These are phyloP conservation scores for Tribolium freemani DNA, from an alignment of 2,888 invertebrate species.

Conservation along the genomic window DNA sequence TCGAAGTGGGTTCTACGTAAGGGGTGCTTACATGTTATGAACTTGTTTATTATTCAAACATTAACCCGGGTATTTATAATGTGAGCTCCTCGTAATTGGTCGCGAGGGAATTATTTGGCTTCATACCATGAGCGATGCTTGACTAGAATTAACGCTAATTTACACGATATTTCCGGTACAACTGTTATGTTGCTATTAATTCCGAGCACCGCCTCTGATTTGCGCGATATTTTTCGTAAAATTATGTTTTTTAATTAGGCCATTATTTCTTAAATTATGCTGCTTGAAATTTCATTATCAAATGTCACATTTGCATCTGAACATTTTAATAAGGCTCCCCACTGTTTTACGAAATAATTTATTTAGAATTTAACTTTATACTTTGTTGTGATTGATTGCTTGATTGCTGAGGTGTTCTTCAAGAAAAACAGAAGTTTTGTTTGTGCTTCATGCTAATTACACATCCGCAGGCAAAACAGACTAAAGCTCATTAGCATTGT, in stretches of 20 bases:
- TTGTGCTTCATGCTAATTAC: background rate
- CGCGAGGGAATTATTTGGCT: conserved; percentile 16
- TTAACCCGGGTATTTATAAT: conserved; percentile 26
- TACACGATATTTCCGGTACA: background rate
- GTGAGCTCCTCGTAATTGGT: conserved; percentile 15
- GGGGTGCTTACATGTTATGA: conserved; percentile 42
- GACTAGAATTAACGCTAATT: background rate
- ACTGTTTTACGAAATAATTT: background rate
- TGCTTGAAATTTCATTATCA: background rate
- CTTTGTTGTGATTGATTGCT: no score
- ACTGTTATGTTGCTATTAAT: background rate
- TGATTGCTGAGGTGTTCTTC: background rate
- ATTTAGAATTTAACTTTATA: background rate
- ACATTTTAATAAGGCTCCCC: background rate
- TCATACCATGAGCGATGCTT: background rate
- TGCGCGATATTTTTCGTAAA: background rate
- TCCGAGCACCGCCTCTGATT: background rate
- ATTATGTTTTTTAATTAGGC: background rate
- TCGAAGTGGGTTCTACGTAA: conserved; percentile 38
- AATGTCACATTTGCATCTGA: background rate
- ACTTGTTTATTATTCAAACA: conserved; percentile 39
- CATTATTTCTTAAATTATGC: background rate
- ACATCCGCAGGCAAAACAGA: background rate
- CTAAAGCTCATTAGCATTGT: background rate
- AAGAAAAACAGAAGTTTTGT: background rate